phyloP scores from a whole-genome alignment of 2,888 invertebrate genomes.

The Ormia ochracea region DNA sequence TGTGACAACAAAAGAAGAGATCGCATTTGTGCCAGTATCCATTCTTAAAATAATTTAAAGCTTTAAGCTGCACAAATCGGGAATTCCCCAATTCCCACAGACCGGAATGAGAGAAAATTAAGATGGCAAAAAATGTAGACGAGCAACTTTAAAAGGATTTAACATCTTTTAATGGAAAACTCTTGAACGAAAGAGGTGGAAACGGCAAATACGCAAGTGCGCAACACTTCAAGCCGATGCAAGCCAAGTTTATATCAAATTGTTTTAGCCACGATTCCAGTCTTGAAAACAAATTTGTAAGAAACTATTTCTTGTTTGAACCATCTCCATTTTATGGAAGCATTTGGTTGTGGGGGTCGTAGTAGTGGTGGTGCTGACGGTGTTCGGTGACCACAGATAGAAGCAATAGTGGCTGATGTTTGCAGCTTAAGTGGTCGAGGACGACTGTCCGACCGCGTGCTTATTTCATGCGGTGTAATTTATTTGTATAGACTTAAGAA shows the following conservation, averaged over 20 bases:
- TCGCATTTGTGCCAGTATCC: too few relatives aligned
- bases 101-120: too few relatives aligned
- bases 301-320: not conserved
- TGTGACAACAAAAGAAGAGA: too few relatives aligned
- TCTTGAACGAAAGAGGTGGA: not conserved
- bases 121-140: too few relatives aligned
- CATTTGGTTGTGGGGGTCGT: too few relatives aligned
- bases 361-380: not conserved
- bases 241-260: slow-evolving; percentile 28
- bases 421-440: not conserved
- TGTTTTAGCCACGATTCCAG: slow-evolving; percentile 13
- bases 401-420: not conserved
- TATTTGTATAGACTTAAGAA: slow-evolving; percentile 72
- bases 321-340: not conserved
- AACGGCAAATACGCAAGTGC: not conserved
- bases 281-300: slow-evolving; percentile 16
- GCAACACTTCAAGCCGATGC: not conserved
- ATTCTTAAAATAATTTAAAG: too few relatives aligned
- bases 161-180: not conserved
- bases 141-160: not conserved
- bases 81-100: too few relatives aligned
- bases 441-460: slow-evolving; percentile 29
- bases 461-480: slow-evolving; percentile 68
- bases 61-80: too few relatives aligned
- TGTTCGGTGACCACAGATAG: too few relatives aligned